Percentiles rank a stretch among this genome's conserved stretches.
These are phyloP conservation scores for Strigamia crassipes DNA, from an alignment of 2,888 invertebrate genomes.

Conservation along the genomic window DNA sequence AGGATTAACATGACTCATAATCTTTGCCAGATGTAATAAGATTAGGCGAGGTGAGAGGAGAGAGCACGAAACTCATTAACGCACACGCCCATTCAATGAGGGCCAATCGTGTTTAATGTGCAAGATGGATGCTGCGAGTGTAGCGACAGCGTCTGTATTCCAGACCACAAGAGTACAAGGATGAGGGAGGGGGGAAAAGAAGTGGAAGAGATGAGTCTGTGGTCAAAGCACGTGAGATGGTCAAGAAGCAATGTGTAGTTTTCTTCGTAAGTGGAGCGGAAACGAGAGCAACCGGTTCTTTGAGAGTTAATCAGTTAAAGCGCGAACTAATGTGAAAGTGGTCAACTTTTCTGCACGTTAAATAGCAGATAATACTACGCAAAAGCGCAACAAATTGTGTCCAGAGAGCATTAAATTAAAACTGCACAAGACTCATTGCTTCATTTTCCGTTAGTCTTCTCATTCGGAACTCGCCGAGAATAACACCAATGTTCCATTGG, in stretches of 20 bases:
- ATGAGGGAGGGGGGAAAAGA: not conserved
- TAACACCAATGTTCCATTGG: conserved; percentile 11
- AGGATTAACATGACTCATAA: conserved; percentile 42
- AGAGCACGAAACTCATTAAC: conserved; percentile 22
- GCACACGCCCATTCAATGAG: conserved; percentile 15
- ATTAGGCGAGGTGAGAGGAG: conserved; percentile 16
- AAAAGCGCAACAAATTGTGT: not conserved
- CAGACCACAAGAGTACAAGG: not conserved
- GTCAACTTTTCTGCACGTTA: not conserved
- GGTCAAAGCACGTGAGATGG: conserved; percentile 8
- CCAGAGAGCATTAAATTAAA: conserved; percentile 12
- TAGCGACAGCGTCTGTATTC: not conserved
- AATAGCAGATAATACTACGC: not conserved
- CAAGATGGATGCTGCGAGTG: conserved; percentile 1
- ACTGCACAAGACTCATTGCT: not conserved
- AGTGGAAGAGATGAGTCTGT: conserved; percentile 1
- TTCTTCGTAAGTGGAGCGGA: not conserved
- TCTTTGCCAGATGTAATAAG: conserved; percentile 39
- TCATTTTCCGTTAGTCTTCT: not conserved
- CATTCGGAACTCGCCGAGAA: not conserved
- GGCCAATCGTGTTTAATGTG: conserved; percentile 4
- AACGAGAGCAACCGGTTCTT: not conserved
- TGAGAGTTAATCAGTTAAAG: conserved; percentile 13
- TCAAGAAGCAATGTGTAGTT: not conserved
- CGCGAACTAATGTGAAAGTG: not conserved